Percentiles rank a stretch among this genome's conserved stretches.
These are phyloP conservation scores for Rhipidura dahli DNA, from an alignment of 2,113 vertebrate genomes.

Conservation along the genomic window DNA sequence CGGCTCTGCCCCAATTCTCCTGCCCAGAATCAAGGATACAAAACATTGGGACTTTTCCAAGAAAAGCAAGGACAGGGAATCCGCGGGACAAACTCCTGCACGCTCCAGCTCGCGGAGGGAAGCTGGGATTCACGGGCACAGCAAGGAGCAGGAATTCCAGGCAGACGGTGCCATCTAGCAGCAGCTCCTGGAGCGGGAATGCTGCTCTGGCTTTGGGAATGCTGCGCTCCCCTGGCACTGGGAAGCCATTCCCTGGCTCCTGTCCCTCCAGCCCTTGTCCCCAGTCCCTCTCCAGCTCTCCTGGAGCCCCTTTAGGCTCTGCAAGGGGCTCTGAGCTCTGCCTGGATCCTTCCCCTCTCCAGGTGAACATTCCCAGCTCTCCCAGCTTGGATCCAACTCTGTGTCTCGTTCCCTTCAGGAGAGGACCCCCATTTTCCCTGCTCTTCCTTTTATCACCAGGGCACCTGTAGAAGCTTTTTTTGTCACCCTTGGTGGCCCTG, in stretches of 20 bases:
- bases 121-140: background rate
- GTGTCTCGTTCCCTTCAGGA: background rate
- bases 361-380: background rate
- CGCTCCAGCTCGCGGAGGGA: background rate
- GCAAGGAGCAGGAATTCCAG: background rate
- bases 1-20: rapidly evolving
- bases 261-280: background rate
- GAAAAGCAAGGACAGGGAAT: background rate
- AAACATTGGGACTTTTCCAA: background rate
- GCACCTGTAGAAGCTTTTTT: background rate
- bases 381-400: background rate
- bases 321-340: background rate
- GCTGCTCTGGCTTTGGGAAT: background rate
- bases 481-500: background rate
- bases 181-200: background rate
- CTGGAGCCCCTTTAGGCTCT: background rate
- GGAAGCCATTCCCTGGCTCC: background rate
- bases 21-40: background rate
- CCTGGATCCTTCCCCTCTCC: background rate
- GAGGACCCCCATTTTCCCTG: too few relatives aligned
- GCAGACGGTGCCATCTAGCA: slow-evolving; percentile 67
- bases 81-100: rapidly evolving
- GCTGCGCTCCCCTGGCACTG: rapidly evolving
- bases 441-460: background rate
- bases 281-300: background rate